Evolutionary conservation across 1,140 invertebrate species (phyloP), one percentile per base, ranked within the genome.

Genomic region (Geopemphigus sp.): DNA sequence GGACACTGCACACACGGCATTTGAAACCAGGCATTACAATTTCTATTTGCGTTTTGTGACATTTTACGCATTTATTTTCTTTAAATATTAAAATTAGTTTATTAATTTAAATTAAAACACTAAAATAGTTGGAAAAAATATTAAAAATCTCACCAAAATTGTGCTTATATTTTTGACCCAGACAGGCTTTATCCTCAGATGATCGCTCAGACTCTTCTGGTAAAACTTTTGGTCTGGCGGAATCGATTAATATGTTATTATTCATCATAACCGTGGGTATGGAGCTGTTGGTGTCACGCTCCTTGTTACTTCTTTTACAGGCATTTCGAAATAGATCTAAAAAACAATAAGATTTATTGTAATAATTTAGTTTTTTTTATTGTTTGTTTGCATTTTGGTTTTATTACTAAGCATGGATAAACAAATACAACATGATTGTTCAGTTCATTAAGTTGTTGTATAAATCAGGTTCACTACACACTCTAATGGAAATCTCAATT

Each of bases 141-240:
- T 19, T n/a, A 54, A 72, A 12, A n/a, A 53, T 29, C 26, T 61
- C 3, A 78, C 74, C 56, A 24, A 63, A 47, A 78, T 8, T 78
- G 17, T 78, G 15, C 26, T 61, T 59, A 29, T 63, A 78, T 22
- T 78, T 76, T 76, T 61, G 73, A 61, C 73, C 15, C 45, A 59
- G n/a, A 76, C 57, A 61, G 15, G 56, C 32, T 12, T 61, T 78
- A 15, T 78, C 57, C 15, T 78, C 39, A 50, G 74, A 78, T 12
- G 6, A 29, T 78, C 57, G 74, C 74, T 63, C 74, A 78, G 74
- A 78, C 74, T 78, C 74, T 78, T 78, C 74, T 78, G 39, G 56
- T 78, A 78, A 78, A 47, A 78, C 74, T 50, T 78, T 78, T 61
- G 74, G 74, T 78, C 74, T 78, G 74, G 74, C 74, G 74, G 74